Base-by-base conservation (phyloP, 1,140 invertebrate species). In the Hyphantria cunea region DNA sequence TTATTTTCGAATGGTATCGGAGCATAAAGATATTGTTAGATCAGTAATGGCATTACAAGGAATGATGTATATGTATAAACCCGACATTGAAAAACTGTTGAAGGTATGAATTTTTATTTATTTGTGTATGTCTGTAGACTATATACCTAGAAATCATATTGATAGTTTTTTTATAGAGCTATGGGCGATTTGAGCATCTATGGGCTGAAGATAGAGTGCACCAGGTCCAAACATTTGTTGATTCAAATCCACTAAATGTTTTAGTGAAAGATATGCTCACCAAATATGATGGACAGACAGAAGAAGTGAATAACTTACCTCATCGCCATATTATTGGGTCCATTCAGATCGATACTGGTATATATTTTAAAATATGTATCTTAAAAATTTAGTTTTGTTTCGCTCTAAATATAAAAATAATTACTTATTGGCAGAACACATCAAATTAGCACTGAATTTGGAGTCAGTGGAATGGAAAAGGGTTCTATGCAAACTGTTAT, bases 11-110 rank as follows among this genome's bases (percentile, higher is more conserved):
- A 92, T 89, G 61, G 93, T 97, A 6, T 93, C 93, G 0, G 96
- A 97, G 71, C 95, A 97, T 74, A 97, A 96, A 76, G 96, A 96
- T 77, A 93, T 96, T 56, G 92, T 95, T 1, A 92, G 95, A 49
- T 91, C 93, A n/a, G 92, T 94, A 31, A 94, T 95, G 84, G 93
- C 94, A 37, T 85, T 97, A 44, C 95, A 95, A 81, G 94, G 94
- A 59, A 93, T 93, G 64, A 93, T 95, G 83, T 90, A 92, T 61
- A 90, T 94, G 66, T 92, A 93, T 44, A 94, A 94, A 70, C 91
- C 93, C 9, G 94, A 95, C 78, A 91, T 95, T 62, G 80, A 90
- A 42, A 92, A 91, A 59, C 80, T 93, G 44, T 75, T 93, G 5
- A 86, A 87, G 62, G 92, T 92, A 78, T 64, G 32, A n/a, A n/a